Evolutionary conservation across 23 tunicate genomes (phyloP).

Genomic region (Styela clava): DNA sequence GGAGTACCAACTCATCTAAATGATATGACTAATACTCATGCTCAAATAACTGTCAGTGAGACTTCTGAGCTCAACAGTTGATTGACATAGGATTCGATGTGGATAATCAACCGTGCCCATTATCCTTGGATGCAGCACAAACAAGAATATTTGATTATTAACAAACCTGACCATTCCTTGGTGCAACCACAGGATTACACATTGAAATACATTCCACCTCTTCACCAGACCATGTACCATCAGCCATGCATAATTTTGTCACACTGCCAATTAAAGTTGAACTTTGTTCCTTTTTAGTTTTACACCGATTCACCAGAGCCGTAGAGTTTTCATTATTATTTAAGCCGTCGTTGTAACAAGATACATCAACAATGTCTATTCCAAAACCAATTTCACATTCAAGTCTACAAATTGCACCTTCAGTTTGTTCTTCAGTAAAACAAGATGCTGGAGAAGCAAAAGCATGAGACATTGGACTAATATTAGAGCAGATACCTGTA

Average conservation of each 20-base stretch:
- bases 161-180: slow-evolving; percentile 58
- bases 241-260: slow-evolving; percentile 25
- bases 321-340: neutral
- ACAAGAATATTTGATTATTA: too few species aligned
- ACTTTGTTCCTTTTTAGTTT: neutral
- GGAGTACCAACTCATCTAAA: too few species aligned
- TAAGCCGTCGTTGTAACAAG: neutral
- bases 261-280: neutral
- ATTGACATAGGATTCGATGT: too few species aligned
- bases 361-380: slow-evolving; percentile 12
- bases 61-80: too few species aligned
- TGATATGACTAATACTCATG: too few species aligned
- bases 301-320: neutral
- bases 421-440: slow-evolving; percentile 19
- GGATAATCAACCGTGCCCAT: too few species aligned
- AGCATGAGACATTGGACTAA: slow-evolving; percentile 24
- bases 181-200: slow-evolving; percentile 39
- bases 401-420: slow-evolving; percentile 46
- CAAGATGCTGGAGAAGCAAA: slow-evolving; percentile 32
- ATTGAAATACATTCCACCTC: slow-evolving; percentile 39
- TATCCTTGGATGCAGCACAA: too few species aligned
- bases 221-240: slow-evolving; percentile 55
- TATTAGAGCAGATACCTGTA: slow-evolving; percentile 47
- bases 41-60: too few species aligned
- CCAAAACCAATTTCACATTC: slow-evolving; percentile 52